A percentile compares a stretch with the other conserved stretches of the same genome.
Evolutionary conservation across 2,113 vertebrate species (phyloP).

Genomic region (Nerophis lumbriciformis): DNA sequence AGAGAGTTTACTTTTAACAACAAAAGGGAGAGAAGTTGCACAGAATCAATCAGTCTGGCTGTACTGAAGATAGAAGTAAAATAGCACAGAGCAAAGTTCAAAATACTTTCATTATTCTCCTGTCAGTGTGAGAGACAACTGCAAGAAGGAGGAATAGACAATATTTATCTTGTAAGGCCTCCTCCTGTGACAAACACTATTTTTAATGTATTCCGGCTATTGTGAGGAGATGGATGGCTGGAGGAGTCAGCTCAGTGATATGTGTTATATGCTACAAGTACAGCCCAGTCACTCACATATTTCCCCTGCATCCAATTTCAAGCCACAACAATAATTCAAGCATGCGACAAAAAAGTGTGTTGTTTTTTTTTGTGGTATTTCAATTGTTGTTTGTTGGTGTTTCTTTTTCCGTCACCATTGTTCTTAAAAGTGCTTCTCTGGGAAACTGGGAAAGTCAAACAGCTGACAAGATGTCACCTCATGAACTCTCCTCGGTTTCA

Average conservation of each 20-base stretch:
- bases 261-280: conserved; percentile 36
- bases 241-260: conserved; percentile 56
- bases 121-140: conserved; percentile 65
- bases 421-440: conserved; percentile 57
- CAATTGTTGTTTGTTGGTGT: conserved; percentile 48
- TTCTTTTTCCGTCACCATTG: conserved; percentile 49
- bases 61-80: conserved; percentile 58
- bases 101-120: conserved; percentile 71
- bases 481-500: conserved; percentile 55
- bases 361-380: conserved; percentile 42
- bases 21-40: conserved; percentile 41
- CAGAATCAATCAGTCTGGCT: conserved; percentile 59
- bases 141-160: conserved; percentile 48
- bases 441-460: conserved; percentile 70
- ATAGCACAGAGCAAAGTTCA: conserved; percentile 65
- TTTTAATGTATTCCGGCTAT: conserved; percentile 68
- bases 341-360: conserved; percentile 40
- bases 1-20: conserved; percentile 44
- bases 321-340: conserved; percentile 55
- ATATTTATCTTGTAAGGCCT: conserved; percentile 70
- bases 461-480: conserved; percentile 66
- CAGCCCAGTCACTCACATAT: conserved; percentile 46
- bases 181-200: conserved; percentile 50
- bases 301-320: conserved; percentile 42
- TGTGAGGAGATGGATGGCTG: conserved; percentile 60